These are phyloP conservation scores for Triops cancriformis DNA, from an alignment of 1,140 invertebrate species.

Conservation along the genomic window DNA sequence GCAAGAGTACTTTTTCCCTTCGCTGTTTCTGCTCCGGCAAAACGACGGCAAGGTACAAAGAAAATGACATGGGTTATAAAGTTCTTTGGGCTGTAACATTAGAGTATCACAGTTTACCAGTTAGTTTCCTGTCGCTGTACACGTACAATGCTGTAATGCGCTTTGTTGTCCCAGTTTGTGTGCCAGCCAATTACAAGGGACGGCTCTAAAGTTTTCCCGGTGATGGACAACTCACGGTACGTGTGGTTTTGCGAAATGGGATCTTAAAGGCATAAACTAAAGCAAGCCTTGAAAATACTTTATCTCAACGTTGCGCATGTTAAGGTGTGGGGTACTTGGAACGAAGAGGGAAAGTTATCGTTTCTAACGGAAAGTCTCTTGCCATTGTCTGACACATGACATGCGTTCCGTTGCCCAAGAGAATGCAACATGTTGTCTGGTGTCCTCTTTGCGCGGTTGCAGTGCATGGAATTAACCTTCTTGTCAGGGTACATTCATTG, in stretches of 20 bases:
- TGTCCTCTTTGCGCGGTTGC: not conserved
- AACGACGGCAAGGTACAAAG: not conserved
- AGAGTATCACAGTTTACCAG: not conserved
- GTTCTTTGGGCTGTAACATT: not conserved
- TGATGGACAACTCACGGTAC: not conserved
- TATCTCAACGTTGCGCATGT: not conserved
- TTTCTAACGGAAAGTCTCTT: not conserved
- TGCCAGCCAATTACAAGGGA: not conserved
- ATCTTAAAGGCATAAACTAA: not conserved
- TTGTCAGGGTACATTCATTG: not conserved
- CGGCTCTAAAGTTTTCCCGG: not conserved
- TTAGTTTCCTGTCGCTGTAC: not conserved
- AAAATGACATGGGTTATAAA: slow-evolving; percentile 3
- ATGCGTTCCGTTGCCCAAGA: not conserved
- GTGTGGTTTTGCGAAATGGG: not conserved
- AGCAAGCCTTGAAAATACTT: not conserved
- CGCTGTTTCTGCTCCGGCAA: not conserved
- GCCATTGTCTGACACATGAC: not conserved
- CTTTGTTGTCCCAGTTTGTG: not conserved
- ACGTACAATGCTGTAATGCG: not conserved
- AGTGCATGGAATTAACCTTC: slow-evolving; percentile 4
- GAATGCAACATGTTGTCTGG: slow-evolving; percentile 5
- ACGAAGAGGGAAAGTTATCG: not conserved
- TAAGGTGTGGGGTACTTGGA: not conserved
- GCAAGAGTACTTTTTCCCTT: not conserved